Evolutionary conservation across 1,140 invertebrate species (phyloP), one percentile per base, ranked within the genome.

Genomic region (Lepidurus apus): DNA sequence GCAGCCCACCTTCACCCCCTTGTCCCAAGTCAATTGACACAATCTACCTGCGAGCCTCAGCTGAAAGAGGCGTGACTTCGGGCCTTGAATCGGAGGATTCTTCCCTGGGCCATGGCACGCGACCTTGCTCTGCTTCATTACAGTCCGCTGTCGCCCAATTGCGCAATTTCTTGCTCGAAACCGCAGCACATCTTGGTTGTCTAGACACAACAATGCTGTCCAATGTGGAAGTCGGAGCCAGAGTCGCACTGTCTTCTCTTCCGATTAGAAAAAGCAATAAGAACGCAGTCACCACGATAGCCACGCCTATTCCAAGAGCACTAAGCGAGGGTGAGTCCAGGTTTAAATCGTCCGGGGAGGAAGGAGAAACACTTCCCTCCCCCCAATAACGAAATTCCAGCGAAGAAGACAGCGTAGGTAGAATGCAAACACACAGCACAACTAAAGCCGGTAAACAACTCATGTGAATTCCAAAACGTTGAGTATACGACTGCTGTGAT

Each of bases 71-170:
- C 53, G 53, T 21, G 8, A 21, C 53, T 65, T 65, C 17, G 21
- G n/a, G 53, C 21, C n/a, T 21, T 65, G 53, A 65, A 21, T 65
- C 21, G 5, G 53, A 7, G 13, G 21, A 21, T 65, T 13, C 53
- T 65, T 65, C 53, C 53, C 53, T 7, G 53, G 17, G 17, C 53
- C 53, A 65, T 13, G 53, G 17, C 21, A 65, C 53, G 53, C 53
- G 53, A 65, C 53, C 53, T 65, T 65, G 53, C 21, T 65, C 53
- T 65, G 53, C 53, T 65, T 65, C 53, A 65, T 65, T 65, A 21
- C 53, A 65, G 53, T 65, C 53, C 17, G n/a, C 53, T 65, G 17
- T 13, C 1, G 53, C 53, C 53, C 53, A 65, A 65, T 65, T 65
- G n/a, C 53, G 53, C 53, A 13, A 65, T 65, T 65, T 65, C 53